Base-by-base conservation (phyloP, 2,888 invertebrate species). In the Yponomeuta evonymella region DNA sequence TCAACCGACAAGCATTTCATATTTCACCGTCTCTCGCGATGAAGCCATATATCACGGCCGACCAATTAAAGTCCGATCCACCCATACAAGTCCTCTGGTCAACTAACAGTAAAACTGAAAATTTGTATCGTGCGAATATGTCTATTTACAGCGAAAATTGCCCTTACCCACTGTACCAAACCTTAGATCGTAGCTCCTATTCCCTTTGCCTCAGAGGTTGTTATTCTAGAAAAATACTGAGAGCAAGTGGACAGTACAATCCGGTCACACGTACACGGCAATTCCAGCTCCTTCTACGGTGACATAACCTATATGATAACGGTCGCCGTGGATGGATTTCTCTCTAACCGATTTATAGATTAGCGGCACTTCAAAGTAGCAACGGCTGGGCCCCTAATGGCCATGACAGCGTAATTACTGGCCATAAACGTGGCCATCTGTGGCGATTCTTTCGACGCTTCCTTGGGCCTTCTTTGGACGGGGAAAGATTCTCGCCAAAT, bases 291-390 rank as follows among this genome's bases (percentile, higher is more conserved):
- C 86, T 82, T 88, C 81, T 84, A 83, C 80, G 85, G 85, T 83
- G 84, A 86, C 84, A 83, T 85, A 85, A 85, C 84, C 84, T 77
- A 84, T 87, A 82, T 83, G 83, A 81, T 85, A 88, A 87, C 88
- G 85, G 87, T 80, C 78, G 74, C 75, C 74, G 10, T 51, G 76
- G 79, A 83, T 81, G 79, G 82, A 82, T 82, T 81, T 81, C 80
- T 80, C 75, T 72, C 72, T 74, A 74, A 75, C 75, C 78, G 77
- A 81, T 79, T 78, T 73, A 72, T 73, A 73, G 75, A 73, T 73
- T 73, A 73, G 75, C 75, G 74, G 75, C 70, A 48, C 70, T 73
- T 74, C 76, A 77, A 73, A 75, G 74, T 72, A 8, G 43, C 43
- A 43, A 5, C 67, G 43, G 48, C 23, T 63, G 36, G 64, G 1